phyloP scores from a whole-genome alignment of 2,888 invertebrate species.

The Drosophila atroscutellata region DNA sequence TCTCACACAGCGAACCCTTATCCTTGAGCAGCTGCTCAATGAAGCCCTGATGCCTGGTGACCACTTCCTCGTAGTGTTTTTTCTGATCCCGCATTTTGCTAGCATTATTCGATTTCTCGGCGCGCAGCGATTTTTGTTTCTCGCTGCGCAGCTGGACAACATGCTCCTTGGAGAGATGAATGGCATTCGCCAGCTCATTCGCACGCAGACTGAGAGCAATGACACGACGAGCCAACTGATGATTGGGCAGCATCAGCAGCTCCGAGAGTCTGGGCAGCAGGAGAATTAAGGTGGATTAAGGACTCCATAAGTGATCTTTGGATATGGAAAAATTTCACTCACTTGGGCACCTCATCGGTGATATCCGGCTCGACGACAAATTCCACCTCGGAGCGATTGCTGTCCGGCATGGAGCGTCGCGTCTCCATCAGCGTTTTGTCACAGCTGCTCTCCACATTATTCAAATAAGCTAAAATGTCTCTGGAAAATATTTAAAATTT shows the following conservation, averaged over 20 bases:
- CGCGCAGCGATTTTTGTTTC: constrained; percentile 83
- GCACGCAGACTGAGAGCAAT: constrained; percentile 83
- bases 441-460: constrained; percentile 85
- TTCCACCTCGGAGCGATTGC: constrained; percentile 84
- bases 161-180: constrained; percentile 84
- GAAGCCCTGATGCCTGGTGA: constrained; percentile 92
- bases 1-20: constrained; percentile 90
- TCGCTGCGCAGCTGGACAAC: constrained; percentile 83
- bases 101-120: constrained; percentile 84
- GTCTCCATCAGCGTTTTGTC: constrained; percentile 84
- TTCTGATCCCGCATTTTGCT: constrained; percentile 87
- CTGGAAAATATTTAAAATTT: constrained; percentile 52
- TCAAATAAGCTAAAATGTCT: constrained; percentile 84
- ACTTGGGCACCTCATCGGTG: constrained; percentile 85
- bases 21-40: constrained; percentile 93
- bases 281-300: neutral
- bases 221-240: constrained; percentile 84
- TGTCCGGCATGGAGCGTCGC: constrained; percentile 83
- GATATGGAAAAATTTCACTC: constrained; percentile 4
- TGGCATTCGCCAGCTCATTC: constrained; percentile 85
- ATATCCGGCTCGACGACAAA: constrained; percentile 84
- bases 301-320: rapidly evolving
- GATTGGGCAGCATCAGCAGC: constrained; percentile 84
- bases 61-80: constrained; percentile 90
- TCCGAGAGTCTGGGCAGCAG: constrained; percentile 80